Base-by-base conservation (phyloP, 2,113 vertebrate genomes). In the Bungarus multicinctus region DNA sequence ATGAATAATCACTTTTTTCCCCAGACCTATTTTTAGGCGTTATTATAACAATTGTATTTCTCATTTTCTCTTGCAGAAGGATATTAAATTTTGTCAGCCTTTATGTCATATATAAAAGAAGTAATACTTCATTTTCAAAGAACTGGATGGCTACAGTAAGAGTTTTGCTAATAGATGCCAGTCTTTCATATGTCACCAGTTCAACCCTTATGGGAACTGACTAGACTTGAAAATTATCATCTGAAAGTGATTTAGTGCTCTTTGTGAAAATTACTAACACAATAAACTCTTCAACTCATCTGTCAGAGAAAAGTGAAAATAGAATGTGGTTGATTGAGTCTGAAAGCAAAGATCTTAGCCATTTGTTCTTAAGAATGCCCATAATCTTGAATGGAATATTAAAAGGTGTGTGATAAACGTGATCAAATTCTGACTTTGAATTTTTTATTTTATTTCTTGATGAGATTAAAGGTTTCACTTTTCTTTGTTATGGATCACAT, bases 21-120 rank as follows among this genome's bases (percentile, higher is more conserved):
- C 60, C 64, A 92, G 91, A 85, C 55, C 86, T 23, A 90, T 92
- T 93, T 94, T 25, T 91, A 92, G 10, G 88, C 27, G 57, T 60
- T 91, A 94, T 93, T 93, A 93, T 58, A 89, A 5, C 91, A 94
- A 91, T 94, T 89, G 87, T n/a, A 93, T 89, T 90, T 0, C 91
- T 93, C 92, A 88, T 94, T 94, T 74, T 94, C n/a, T 93, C 85
- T 95, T 94, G 45, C 85, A 91, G 30, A 91, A 85, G n/a, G 90
- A 91, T 94, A 89, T 89, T 95, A 91, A 95, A 94, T 94, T 94
- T 57, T 58, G 81, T 88, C 92, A 92, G 91, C 45, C 25, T 50
- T 90, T 86, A 86, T 89, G 69, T 89, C 69, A 90, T 60, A 90
- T 57, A 60, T 74, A 57, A 90, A 90, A 90, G 53, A 90, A 64